Evolutionary conservation across 2,113 vertebrate species (phyloP).

Genomic region (Megalops atlanticus): DNA sequence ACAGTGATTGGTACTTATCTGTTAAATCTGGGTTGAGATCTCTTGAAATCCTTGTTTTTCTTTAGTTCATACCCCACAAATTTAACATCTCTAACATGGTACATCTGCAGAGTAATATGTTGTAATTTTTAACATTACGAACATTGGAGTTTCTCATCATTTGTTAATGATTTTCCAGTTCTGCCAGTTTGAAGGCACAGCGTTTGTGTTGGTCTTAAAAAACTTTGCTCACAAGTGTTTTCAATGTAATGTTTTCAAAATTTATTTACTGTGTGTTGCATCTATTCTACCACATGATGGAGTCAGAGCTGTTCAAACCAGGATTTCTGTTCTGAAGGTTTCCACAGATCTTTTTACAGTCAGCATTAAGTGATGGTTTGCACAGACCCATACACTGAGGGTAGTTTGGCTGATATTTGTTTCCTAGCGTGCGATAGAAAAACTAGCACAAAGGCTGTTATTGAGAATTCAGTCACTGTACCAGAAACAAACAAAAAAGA

Average conservation of each 20-base stretch:
- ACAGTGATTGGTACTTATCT: not conserved
- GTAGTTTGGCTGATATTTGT: conserved; percentile 7
- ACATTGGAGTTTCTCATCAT: not conserved
- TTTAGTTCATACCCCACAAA: not conserved
- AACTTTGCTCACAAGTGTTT: not conserved
- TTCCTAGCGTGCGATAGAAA: not conserved
- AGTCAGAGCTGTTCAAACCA: not conserved
- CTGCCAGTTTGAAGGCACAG: not conserved
- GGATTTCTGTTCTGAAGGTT: not conserved
- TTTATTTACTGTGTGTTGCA: not conserved
- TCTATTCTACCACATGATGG: not conserved
- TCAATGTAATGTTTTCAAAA: not conserved
- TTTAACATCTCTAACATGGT: too few relatives aligned
- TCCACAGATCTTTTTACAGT: not conserved
- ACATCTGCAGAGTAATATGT: not conserved
- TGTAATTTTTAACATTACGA: not conserved
- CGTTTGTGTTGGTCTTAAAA: not conserved
- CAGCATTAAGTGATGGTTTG: conserved; percentile 14
- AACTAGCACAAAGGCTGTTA: not conserved
- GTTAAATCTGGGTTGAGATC: not conserved
- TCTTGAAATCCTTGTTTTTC: not conserved
- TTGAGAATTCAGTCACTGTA: not conserved
- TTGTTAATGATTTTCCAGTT: not conserved
- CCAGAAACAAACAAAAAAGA: too few relatives aligned
- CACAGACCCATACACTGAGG: not conserved